These are phyloP conservation scores for Ploceus nigricollis DNA, from an alignment of 2,113 vertebrate species.

Conservation along the genomic window DNA sequence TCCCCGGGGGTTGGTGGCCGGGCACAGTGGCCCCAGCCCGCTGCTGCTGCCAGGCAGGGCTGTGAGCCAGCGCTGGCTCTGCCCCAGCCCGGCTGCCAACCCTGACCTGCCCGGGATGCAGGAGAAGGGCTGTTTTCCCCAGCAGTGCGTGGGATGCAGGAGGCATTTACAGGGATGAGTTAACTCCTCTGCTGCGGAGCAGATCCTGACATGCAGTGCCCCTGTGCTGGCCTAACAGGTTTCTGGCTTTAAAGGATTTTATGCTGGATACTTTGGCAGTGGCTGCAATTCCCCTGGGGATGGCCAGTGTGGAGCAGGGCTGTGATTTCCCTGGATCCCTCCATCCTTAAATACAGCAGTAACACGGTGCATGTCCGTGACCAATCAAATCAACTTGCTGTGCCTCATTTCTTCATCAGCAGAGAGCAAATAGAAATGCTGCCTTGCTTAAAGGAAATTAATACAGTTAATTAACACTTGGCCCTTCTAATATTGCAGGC, in stretches of 20 bases:
- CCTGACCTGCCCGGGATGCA: background rate
- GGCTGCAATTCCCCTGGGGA: background rate
- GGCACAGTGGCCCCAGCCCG: background rate
- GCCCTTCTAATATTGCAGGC: background rate
- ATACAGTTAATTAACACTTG: background rate
- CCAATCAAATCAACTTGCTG: background rate
- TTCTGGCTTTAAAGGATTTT: background rate
- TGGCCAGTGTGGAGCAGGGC: rapidly evolving
- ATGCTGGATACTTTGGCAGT: background rate
- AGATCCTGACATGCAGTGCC: background rate
- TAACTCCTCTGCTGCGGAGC: background rate
- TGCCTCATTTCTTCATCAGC: background rate
- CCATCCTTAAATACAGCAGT: background rate
- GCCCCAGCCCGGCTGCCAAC: rapidly evolving
- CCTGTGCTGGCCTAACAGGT: background rate
- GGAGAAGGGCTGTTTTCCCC: background rate
- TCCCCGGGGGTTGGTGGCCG: rapidly evolving
- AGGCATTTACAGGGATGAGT: background rate
- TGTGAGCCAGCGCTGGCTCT: background rate
- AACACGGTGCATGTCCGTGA: background rate
- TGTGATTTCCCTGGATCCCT: background rate
- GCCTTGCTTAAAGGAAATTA: background rate
- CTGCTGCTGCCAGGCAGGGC: background rate
- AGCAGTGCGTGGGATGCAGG: background rate
- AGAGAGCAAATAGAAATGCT: background rate